Evolutionary conservation across 2,113 vertebrate genomes (phyloP).

Genomic region (Puma concolor): DNA sequence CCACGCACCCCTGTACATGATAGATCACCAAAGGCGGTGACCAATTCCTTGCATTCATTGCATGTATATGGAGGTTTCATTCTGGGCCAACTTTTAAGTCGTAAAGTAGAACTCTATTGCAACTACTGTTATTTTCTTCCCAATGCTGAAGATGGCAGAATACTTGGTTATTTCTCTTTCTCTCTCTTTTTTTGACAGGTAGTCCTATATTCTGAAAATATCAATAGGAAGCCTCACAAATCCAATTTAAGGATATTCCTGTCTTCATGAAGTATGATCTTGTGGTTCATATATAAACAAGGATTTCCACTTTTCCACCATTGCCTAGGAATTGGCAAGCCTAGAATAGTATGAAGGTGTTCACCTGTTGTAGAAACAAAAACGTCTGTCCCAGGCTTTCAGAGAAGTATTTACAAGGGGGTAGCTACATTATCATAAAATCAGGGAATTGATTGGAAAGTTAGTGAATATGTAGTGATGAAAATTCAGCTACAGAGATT

Average conservation of each 20-base stretch:
- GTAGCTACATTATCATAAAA: neutral
- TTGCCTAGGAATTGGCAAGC: neutral
- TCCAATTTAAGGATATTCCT: neutral
- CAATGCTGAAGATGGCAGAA: neutral
- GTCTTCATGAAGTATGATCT: neutral
- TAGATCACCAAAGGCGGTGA: neutral
- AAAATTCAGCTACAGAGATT: neutral
- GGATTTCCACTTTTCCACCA: neutral
- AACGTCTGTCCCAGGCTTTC: neutral
- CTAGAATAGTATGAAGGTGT: neutral
- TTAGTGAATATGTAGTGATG: neutral
- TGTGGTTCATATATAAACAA: neutral
- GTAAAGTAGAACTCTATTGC: neutral
- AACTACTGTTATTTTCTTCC: neutral
- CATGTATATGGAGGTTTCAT: neutral
- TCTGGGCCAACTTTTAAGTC: neutral
- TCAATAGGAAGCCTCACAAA: neutral
- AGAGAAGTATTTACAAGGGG: neutral
- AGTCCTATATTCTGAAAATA: neutral
- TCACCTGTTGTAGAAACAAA: neutral
- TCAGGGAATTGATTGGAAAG: neutral
- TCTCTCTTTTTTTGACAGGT: neutral
- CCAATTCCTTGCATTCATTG: neutral
- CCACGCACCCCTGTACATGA: fast-evolving
- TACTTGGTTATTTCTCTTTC: neutral